Conservation (phyloP, 2,888 invertebrate genomes). For the Strigamia maritima region DNA sequence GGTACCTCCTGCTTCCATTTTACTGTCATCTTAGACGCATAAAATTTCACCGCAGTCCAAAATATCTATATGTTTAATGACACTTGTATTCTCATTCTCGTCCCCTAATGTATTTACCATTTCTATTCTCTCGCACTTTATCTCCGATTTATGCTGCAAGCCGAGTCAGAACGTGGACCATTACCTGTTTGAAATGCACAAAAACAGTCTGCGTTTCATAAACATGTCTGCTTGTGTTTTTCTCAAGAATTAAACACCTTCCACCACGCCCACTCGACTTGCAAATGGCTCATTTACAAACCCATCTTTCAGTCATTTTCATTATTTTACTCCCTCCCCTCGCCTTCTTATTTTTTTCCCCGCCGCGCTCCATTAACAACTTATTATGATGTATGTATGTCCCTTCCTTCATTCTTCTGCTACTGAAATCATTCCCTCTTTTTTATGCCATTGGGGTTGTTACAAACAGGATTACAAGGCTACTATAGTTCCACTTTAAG, state of each 20-base stretch:
- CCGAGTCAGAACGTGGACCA: background rate
- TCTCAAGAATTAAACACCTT: constrained; percentile 34
- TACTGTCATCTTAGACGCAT: constrained; percentile 5
- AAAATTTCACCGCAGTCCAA: constrained; percentile 18
- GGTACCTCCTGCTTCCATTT: constrained; percentile 7
- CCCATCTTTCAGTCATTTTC: constrained; percentile 34
- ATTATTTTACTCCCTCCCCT: constrained; percentile 27
- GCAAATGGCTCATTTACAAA: constrained; percentile 34
- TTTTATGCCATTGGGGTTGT: background rate
- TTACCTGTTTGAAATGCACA: constrained; percentile 32
- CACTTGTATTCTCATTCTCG: background rate
- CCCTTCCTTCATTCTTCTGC: constrained; percentile 29
- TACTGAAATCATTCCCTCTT: constrained; percentile 16
- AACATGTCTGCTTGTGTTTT: constrained; percentile 34
- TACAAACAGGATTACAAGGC: constrained; percentile 18
- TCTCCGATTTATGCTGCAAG: constrained; percentile 19
- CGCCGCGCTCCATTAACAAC: constrained; percentile 13
- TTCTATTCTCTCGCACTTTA: background rate
- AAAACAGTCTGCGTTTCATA: constrained; percentile 30
- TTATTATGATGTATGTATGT: constrained; percentile 29
- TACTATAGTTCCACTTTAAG: background rate
- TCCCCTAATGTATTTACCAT: constrained; percentile 4
- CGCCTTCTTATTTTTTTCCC: background rate
- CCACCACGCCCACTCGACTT: constrained; percentile 30
- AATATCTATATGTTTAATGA: constrained; percentile 12